These are phyloP conservation scores for Athripsodes cinereus DNA, from an alignment of 2,888 invertebrate genomes.

Conservation along the genomic window DNA sequence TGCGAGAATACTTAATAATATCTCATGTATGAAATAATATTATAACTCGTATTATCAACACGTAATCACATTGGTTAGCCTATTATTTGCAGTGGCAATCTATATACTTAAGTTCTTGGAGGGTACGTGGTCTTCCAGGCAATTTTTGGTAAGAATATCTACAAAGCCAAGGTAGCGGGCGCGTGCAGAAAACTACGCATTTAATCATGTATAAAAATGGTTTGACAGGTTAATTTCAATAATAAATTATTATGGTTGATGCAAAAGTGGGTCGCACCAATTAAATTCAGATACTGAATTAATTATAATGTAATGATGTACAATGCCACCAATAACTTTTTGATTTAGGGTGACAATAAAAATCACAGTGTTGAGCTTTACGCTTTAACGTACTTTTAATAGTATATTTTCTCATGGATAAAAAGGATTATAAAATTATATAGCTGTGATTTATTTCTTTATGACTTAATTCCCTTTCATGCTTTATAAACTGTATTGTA, in stretches of 20 bases:
- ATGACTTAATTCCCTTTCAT: neutral
- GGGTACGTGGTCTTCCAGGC: neutral
- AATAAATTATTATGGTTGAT: conserved; percentile 40
- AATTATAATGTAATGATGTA: conserved; percentile 26
- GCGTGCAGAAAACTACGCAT: conserved; percentile 22
- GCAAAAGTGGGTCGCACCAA: conserved; percentile 26
- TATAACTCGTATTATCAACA: no score
- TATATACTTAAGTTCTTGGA: no score
- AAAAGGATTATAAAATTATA: neutral
- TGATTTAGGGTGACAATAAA: conserved; percentile 8
- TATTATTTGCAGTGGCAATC: no score
- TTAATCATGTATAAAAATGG: conserved; percentile 33
- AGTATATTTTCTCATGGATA: neutral
- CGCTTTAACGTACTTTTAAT: neutral
- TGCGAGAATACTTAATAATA: no score
- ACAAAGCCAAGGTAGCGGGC: conserved; percentile 14
- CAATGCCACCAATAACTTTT: neutral
- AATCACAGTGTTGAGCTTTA: neutral
- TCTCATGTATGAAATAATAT: no score
- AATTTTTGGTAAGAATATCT: neutral
- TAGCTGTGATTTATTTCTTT: neutral
- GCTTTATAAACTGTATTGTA: no score
- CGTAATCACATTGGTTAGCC: no score
- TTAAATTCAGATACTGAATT: conserved; percentile 26
- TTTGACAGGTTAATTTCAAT: conserved; percentile 48